These are phyloP conservation scores for Agonopterix alstromeriana DNA, from an alignment of 2,888 invertebrate genomes.

Conservation along the genomic window DNA sequence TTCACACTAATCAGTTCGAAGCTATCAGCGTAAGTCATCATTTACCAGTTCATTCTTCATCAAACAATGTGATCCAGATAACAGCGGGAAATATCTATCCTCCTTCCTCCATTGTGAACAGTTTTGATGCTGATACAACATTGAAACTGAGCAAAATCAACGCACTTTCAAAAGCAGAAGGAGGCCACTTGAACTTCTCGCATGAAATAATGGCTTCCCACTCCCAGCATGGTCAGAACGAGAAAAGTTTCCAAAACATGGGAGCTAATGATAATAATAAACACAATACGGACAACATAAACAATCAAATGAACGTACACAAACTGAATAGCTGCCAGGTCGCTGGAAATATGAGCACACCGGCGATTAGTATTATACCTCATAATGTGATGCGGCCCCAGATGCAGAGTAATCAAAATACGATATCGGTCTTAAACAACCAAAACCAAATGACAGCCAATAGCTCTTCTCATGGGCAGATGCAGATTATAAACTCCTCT, in stretches of 20 bases:
- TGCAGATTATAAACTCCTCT: constrained; percentile 59
- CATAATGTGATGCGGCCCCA: constrained; percentile 58
- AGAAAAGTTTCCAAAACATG: constrained; percentile 64
- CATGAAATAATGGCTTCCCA: constrained; percentile 70
- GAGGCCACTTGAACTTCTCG: constrained; percentile 65
- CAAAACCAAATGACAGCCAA: constrained; percentile 65
- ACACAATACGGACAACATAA: constrained; percentile 42
- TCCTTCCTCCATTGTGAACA: constrained; percentile 55
- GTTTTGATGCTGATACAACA: constrained; percentile 67
- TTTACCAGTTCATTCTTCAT: constrained; percentile 48
- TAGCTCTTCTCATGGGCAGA: constrained; percentile 49
- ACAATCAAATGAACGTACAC: constrained; percentile 56
- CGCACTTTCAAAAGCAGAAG: constrained; percentile 65
- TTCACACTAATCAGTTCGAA: constrained; percentile 63
- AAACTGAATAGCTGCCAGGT: constrained; percentile 68
- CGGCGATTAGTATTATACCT: constrained; percentile 63
- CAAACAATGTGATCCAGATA: constrained; percentile 68
- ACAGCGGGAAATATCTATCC: constrained; percentile 67
- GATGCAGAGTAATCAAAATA: constrained; percentile 54
- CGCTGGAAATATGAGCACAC: constrained; percentile 45
- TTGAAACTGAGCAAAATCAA: constrained; percentile 67
- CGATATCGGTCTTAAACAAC: constrained; percentile 45
- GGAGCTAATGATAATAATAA: constrained; percentile 59
- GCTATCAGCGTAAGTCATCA: constrained; percentile 57
- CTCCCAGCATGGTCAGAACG: constrained; percentile 61